Evolutionary conservation across 2,113 vertebrate species (phyloP).

Genomic region (Toxotes jaculatrix): DNA sequence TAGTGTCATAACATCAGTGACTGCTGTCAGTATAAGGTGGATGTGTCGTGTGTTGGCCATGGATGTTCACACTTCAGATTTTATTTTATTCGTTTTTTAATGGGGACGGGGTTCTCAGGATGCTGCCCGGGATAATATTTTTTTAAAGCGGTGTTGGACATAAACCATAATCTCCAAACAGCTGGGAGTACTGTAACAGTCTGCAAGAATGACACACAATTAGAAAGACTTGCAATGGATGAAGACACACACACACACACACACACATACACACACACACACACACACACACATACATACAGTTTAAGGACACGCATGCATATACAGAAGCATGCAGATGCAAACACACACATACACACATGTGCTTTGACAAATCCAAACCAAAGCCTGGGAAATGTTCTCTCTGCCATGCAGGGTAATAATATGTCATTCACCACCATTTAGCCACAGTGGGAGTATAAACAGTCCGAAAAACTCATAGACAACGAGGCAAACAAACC

Average conservation of each 20-base stretch:
- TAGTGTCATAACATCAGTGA: slow-evolving; percentile 61
- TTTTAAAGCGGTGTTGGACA: slow-evolving; percentile 35
- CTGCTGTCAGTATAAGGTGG: slow-evolving; percentile 59
- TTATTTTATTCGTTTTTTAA: slow-evolving; percentile 4
- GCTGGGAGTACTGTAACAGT: slow-evolving; percentile 16
- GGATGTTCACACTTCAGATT: slow-evolving; percentile 54
- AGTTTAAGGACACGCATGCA: slow-evolving; percentile 47
- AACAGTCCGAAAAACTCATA: slow-evolving; percentile 47
- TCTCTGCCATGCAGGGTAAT: slow-evolving; percentile 97
- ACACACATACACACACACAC: slow-evolving; percentile 9
- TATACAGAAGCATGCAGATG: slow-evolving; percentile 24
- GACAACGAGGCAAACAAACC: slow-evolving; percentile 48
- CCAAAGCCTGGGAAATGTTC: slow-evolving; percentile 91
- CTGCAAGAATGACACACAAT: slow-evolving; percentile 30
- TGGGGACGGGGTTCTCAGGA: slow-evolving; percentile 49
- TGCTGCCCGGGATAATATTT: slow-evolving; percentile 38
- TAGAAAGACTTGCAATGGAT: slow-evolving; percentile 23
- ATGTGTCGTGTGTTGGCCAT: slow-evolving; percentile 49
- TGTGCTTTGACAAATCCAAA: slow-evolving; percentile 82
- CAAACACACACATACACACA: slow-evolving; percentile 55
- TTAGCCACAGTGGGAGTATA: slow-evolving; percentile 70
- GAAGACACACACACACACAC: background rate
- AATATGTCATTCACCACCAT: slow-evolving; percentile 81
- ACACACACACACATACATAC: background rate
- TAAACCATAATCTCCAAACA: slow-evolving; percentile 31